phyloP scores from a whole-genome alignment of 2,888 invertebrate genomes.

The Drosophila rellima region DNA sequence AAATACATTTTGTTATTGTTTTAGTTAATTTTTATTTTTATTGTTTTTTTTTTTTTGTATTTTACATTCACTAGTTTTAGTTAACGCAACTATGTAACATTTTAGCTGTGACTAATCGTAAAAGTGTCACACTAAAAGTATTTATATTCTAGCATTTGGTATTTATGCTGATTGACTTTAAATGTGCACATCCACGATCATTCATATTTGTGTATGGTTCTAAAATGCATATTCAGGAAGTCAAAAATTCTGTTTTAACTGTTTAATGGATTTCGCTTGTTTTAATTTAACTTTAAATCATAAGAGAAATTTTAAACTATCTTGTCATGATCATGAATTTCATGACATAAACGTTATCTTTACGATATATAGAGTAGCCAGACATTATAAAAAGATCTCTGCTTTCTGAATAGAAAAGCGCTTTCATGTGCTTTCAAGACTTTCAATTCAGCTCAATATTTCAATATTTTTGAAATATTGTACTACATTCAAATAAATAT shows the following conservation, averaged over 20 bases:
- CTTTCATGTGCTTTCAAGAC: no score
- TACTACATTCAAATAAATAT: background rate
- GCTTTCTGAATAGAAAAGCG: no score
- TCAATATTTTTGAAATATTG: background rate
- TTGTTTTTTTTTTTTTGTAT: background rate
- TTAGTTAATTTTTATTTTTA: background rate
- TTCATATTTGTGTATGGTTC: background rate
- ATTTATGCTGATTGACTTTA: conserved; percentile 15
- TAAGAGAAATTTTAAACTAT: no score
- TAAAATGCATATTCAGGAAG: conserved; percentile 7
- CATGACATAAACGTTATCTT: no score
- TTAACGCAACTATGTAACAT: conserved; percentile 9
- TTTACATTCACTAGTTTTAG: conserved; percentile 15
- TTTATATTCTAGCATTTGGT: background rate
- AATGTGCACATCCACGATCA: background rate
- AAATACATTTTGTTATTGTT: conserved; percentile 6
- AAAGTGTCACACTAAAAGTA: conserved; percentile 9
- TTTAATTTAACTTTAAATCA: no score
- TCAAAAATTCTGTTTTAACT: background rate
- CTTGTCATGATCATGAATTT: no score
- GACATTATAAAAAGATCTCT: no score
- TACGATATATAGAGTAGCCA: no score
- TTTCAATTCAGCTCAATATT: no score
- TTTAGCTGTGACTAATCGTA: conserved; percentile 12
- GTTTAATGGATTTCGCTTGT: conserved; percentile 1